phyloP scores from a whole-genome alignment of 2,888 invertebrate species.

The Stramonita haemastoma region DNA sequence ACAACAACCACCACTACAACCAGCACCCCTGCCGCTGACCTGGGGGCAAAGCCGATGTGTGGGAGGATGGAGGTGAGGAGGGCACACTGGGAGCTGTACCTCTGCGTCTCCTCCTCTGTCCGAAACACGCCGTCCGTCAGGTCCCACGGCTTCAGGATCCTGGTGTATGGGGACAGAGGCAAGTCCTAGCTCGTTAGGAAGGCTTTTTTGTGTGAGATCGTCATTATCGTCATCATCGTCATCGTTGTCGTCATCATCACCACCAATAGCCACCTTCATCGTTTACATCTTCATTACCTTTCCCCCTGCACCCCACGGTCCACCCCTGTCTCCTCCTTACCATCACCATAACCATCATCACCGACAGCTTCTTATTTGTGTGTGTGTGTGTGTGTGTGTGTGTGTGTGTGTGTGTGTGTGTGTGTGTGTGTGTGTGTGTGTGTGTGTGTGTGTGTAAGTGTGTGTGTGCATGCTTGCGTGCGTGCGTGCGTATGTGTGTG shows the following conservation, averaged over 20 bases:
- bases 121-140: conserved; percentile 35
- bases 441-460: too few species aligned
- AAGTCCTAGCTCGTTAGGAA: too few species aligned
- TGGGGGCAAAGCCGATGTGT: conserved; percentile 29
- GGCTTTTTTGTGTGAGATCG: too few species aligned
- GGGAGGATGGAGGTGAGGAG: conserved; percentile 24
- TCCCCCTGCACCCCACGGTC: neutral
- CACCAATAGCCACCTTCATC: neutral
- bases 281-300: neutral
- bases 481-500: too few species aligned
- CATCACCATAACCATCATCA: too few species aligned
- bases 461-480: too few species aligned
- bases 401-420: conserved; percentile 3
- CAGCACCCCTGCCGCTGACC: neutral
- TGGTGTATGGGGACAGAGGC: neutral
- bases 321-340: too few species aligned
- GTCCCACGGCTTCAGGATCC: conserved; percentile 48
- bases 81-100: neutral
- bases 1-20: neutral
- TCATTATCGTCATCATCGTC: too few species aligned
- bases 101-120: conserved; percentile 16
- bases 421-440: neutral
- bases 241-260: too few species aligned
- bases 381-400: conserved; percentile 29
- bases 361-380: neutral